Evolutionary conservation across 2,113 vertebrate species (phyloP), one percentile per base, ranked within the genome.

Genomic region (Hippopotamus amphibius): DNA sequence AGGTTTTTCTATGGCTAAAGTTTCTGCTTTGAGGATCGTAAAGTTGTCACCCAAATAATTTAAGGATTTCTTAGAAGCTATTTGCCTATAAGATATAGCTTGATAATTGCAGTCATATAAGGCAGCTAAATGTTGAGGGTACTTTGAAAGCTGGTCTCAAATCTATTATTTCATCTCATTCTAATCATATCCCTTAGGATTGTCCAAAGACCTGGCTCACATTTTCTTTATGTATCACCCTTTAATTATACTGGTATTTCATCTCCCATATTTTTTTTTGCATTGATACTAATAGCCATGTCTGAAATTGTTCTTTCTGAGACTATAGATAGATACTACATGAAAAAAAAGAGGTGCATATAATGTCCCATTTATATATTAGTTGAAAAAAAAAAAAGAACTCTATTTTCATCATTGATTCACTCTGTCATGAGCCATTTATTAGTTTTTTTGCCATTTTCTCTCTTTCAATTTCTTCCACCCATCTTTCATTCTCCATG

Each of bases 21-120:
- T 79, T 72, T 97, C 92, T 88, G 16, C 77, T 97, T 93, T 96
- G 72, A 16, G 69, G 72, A 83, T 95, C 68, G 5, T 97, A 92
- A 97, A 97, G 30, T 79, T 97, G 79, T 93, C 93, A 95, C 77
- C 59, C 48, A 90, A 95, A 94, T 97, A 97, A 97, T 95, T 98
- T 97, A 97, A 97, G 61, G 28, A 97, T 68, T 97, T 81, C 43
- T 86, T 91, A 11, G 86, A 96, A 97, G 89, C 68, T 80, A 93
- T 90, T 97, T 97, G 79, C 33, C 74, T 94, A 76, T 96, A 97
- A 84, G 72, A 92, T 93, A 95, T 89, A 96, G 66, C 86, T 83
- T 87, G 88, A 89, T 96, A 97, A 98, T 97, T 93, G 43, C 21
- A 68, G 61, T 90, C 46, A 79, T 72, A 22, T n/a, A 96, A 97